Base-by-base conservation (phyloP, 2,113 vertebrate species). In the Labrus mixtus region DNA sequence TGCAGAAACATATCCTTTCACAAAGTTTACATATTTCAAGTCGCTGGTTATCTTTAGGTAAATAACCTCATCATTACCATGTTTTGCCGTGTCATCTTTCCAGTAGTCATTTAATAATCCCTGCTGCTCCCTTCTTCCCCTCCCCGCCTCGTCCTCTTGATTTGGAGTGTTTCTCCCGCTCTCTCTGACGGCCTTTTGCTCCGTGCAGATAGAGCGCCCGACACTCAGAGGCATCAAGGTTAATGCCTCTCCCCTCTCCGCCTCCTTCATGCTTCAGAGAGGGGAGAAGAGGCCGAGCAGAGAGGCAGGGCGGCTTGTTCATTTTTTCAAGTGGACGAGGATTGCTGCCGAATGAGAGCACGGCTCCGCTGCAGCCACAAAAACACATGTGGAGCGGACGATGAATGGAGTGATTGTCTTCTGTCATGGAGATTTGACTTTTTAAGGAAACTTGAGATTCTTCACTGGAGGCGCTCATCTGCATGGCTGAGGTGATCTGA, bases 401-500 rank as follows among this genome's bases (percentile, higher is more conserved):
- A 55, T 66, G 61, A 67, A 75, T 67, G 74, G 61, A 59, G 23
- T 33, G 68, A 80, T 74, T 74, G 51, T 76, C 54, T 20, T 78
- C 68, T 29, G 65, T 78, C 75, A 68, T 23, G 45, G 41, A 79
- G 77, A 73, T 81, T 48, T 76, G 67, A 78, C 69, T 84, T 78
- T 54, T 78, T 54, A 69, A 45, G 58, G 43, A 71, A 79, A 87
- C 79, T 68, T 13, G 8, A 71, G 65, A 59, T 85, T 76, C 76
- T 3, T 45, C 59, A 46, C 57, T 65, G 79, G 71, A 72, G 68
- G 48, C 58, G 0, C 81, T 88, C 71, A 66, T 86, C 83, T 83
- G 79, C 71, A 68, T 84, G 74, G 71, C 62, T 36, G 73, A 81
- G 76, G 85, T 86, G 79, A 82, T 81, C 57, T 64, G 64, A 76